Percentiles rank a stretch among this genome's conserved stretches.
phyloP scores from a whole-genome alignment of 1,140 invertebrate genomes.

The Atopsyche davidsoni region DNA sequence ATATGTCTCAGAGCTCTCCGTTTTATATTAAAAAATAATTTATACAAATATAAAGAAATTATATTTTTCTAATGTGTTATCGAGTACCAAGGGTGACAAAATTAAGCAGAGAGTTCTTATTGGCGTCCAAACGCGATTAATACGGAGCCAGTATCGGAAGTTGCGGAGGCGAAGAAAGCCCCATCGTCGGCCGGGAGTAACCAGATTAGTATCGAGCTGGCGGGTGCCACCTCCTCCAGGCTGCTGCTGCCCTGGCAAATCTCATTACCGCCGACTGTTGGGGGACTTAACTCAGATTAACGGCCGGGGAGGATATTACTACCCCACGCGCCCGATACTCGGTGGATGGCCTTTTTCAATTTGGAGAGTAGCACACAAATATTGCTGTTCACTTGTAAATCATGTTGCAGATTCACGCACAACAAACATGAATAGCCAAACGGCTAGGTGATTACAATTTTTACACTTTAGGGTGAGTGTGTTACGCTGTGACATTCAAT shows the following conservation, averaged over 20 bases:
- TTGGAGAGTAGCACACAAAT: no score
- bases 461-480: no score
- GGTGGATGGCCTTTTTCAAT: not conserved
- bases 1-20: not conserved
- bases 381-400: no score
- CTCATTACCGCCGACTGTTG: constrained; percentile 21
- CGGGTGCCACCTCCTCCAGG: constrained; percentile 7
- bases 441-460: no score
- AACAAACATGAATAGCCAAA: no score
- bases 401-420: no score
- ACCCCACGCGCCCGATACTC: not conserved
- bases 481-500: no score
- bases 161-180: constrained; percentile 18
- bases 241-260: constrained; percentile 22
- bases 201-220: constrained; percentile 30
- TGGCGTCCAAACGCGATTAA: not conserved
- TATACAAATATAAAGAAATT: no score
- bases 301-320: constrained; percentile 26
- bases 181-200: constrained; percentile 30
- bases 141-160: not conserved
- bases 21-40: not conserved
- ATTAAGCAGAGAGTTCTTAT: not conserved
- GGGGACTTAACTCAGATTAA: constrained; percentile 30
- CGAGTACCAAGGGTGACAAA: no score
- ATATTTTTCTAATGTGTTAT: no score